A percentile compares a stretch with the other conserved stretches of the same genome.
Conservation (phyloP, 1,140 invertebrate species). For the Apolygus lucorum region DNA sequence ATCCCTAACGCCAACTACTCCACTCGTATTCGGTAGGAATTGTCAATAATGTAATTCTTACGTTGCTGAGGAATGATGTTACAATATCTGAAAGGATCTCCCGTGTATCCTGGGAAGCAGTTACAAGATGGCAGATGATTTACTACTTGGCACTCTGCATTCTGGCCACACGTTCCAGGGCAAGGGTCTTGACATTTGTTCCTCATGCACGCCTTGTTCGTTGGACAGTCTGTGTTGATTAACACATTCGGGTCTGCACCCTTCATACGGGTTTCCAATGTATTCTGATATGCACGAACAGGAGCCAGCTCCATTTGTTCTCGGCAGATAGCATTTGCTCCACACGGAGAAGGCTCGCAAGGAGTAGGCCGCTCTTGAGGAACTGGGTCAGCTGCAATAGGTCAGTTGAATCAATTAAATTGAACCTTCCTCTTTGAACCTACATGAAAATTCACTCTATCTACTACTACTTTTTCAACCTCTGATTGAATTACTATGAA, state of each 20-base stretch:
- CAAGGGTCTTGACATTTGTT: constrained; percentile 68
- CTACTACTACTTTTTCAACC: background rate
- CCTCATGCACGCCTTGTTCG: constrained; percentile 60
- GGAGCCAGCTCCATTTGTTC: constrained; percentile 52
- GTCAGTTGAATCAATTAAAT: background rate
- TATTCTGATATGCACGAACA: constrained; percentile 60
- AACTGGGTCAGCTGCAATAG: constrained; percentile 32
- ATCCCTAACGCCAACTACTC: no score
- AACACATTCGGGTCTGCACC: constrained; percentile 62
- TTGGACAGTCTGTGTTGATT: constrained; percentile 62
- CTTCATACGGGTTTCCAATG: constrained; percentile 61
- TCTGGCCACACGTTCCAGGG: constrained; percentile 61
- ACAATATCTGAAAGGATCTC: constrained; percentile 62
- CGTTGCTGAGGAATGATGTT: constrained; percentile 40
- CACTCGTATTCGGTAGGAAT: no score
- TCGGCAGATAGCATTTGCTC: constrained; percentile 59
- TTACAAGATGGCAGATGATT: constrained; percentile 63
- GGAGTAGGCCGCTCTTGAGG: constrained; percentile 42
- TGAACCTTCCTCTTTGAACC: background rate
- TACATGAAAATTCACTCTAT: background rate
- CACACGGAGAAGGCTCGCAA: constrained; percentile 62
- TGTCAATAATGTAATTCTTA: constrained; percentile 18
- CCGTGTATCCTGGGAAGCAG: constrained; percentile 59
- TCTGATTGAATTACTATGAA: constrained; percentile 22
- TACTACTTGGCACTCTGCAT: constrained; percentile 64